These are phyloP conservation scores for Drosophila bunnanda DNA, from an alignment of 2,888 invertebrate genomes.

Conservation along the genomic window DNA sequence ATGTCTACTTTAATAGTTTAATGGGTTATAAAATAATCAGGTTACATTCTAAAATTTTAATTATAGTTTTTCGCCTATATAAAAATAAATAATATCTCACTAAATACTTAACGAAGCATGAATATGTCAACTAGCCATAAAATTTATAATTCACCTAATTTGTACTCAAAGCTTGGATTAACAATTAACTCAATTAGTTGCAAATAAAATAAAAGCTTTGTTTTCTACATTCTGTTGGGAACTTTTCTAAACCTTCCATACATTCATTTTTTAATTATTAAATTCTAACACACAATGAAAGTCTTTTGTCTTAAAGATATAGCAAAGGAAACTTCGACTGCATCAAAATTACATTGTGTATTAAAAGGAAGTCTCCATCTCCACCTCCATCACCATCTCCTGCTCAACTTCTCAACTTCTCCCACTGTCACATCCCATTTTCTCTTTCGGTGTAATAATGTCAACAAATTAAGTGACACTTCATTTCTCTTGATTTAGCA, in stretches of 20 bases:
- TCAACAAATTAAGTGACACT: conserved; percentile 84
- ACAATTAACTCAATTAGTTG: background rate
- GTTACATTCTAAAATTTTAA: background rate
- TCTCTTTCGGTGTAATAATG: conserved; percentile 71
- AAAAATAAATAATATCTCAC: background rate
- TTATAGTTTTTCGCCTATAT: too few relatives aligned
- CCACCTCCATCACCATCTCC: conserved; percentile 1
- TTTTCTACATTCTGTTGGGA: too few relatives aligned
- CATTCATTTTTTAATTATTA: background rate
- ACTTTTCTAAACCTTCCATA: background rate
- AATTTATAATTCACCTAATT: background rate
- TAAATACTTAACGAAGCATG: background rate
- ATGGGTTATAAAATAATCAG: background rate
- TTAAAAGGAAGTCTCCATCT: conserved; percentile 3
- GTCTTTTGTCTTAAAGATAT: background rate
- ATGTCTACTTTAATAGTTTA: background rate
- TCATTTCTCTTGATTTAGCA: conserved; percentile 83
- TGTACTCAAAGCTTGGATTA: background rate
- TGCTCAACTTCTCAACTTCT: background rate
- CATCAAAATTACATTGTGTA: conserved; percentile 8
- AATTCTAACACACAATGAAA: background rate
- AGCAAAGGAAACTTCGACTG: conserved; percentile 1
- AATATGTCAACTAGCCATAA: background rate
- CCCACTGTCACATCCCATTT: background rate
- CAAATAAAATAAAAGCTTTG: too few relatives aligned